Base-by-base conservation (phyloP, 2,888 invertebrate genomes). In the Rhamnusium bicolor region DNA sequence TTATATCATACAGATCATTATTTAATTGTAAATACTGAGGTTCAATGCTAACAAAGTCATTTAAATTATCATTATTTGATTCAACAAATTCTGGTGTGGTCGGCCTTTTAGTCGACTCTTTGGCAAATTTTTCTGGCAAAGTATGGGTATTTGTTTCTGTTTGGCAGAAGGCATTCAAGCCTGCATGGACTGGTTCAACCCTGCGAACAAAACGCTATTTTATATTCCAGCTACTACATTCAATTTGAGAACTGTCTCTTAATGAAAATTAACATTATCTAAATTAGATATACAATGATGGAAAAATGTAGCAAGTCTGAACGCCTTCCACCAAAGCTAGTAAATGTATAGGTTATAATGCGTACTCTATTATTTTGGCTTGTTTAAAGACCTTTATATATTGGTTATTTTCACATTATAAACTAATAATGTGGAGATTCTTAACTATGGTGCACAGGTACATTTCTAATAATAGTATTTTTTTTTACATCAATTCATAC, bases 141-240 rank as follows among this genome's bases (percentile, higher is more conserved):
- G 65, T 58, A 49, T 69, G 62, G 14, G 67, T 12, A 24, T 53
- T 65, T 53, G 51, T 27, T 6, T 65, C 65, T 19, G 51, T 67
- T 78, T 82, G 83, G 79, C 83, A 82, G 80, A 84, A 84, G 83
- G 81, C 83, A 81, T 72, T 67, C 56, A 71, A 24, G 56, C 53
- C 21, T 40, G 49, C 60, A 21, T 56, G 19, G 49, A 54, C 54
- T 62, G 72, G 62, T 56, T 69, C 69, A 51, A 49, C 62, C 61
- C 69, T 69, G 66, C 46, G 56, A 32, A 66, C 54, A 71, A 74
- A 65, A 69, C 58, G 53, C 62, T 66, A 53, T 65, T 58, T 58
- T 60, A 63, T 24, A 7, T 27, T 49, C 21, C 18, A 61, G 16
- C 49, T 24, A 51, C 49, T 63, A 24, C 19, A 54, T 51, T 51